Conservation (phyloP, 2,113 vertebrate species). For the Saccopteryx leptura region DNA sequence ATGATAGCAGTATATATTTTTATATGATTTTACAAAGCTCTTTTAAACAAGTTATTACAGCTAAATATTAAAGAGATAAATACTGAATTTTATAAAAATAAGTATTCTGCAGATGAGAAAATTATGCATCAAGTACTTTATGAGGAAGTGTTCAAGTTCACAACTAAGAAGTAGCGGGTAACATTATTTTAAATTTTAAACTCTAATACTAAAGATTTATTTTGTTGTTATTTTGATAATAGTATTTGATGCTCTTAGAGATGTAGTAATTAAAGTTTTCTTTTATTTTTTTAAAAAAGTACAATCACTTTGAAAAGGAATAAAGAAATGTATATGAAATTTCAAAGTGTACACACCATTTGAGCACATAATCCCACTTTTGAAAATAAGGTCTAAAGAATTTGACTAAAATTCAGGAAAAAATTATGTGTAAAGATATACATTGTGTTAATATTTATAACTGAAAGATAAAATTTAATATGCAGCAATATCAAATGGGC, state of each 20-base stretch:
- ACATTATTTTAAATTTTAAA: not conserved
- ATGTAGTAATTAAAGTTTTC: not conserved
- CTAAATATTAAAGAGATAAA: constrained; percentile 14
- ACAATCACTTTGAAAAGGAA: not conserved
- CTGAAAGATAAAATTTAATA: constrained; percentile 2
- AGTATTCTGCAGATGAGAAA: constrained; percentile 25
- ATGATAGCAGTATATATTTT: not conserved
- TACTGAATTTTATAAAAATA: not conserved
- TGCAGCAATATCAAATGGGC: not conserved
- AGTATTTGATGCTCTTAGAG: not conserved
- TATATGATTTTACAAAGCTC: not conserved
- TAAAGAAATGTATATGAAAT: not conserved
- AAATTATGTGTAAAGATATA: not conserved
- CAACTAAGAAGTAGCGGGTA: not conserved
- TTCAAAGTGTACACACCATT: not conserved
- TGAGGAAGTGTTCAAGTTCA: not conserved
- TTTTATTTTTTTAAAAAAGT: not conserved
- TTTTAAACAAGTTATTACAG: constrained; percentile 10
- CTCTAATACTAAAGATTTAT: not conserved
- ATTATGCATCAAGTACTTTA: not conserved
- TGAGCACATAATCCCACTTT: not conserved
- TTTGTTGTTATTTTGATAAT: not conserved
- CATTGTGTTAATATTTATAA: constrained; percentile 21
- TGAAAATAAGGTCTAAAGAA: not conserved
- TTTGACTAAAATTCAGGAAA: not conserved